These are phyloP conservation scores for Odocoileus virginianus DNA, from an alignment of 2,113 vertebrate species.

Conservation along the genomic window DNA sequence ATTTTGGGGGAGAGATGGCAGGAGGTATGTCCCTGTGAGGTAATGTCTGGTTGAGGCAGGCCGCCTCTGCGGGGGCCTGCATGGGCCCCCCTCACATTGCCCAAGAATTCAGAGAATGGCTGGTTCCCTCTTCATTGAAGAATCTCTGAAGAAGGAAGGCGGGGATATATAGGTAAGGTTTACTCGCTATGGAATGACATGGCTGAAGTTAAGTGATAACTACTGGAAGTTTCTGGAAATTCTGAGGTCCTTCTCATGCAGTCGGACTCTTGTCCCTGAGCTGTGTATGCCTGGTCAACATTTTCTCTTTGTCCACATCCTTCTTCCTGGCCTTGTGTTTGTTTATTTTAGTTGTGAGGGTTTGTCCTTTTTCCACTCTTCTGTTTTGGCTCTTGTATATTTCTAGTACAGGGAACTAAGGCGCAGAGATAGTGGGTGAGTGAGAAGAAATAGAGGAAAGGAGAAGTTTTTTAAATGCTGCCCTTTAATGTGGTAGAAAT, in stretches of 20 bases:
- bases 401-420: constrained; percentile 45
- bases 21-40: neutral
- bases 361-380: neutral
- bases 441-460: constrained; percentile 61
- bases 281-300: neutral
- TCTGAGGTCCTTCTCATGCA: neutral
- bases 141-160: neutral
- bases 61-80: neutral
- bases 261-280: neutral
- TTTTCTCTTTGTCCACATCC: constrained; percentile 55
- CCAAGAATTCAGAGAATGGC: constrained; percentile 19
- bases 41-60: neutral
- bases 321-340: constrained; percentile 39
- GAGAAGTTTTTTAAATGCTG: constrained; percentile 44
- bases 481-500: constrained; percentile 59
- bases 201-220: neutral
- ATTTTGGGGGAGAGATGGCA: neutral
- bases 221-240: neutral
- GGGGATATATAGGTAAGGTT: neutral
- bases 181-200: neutral
- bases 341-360: constrained; percentile 20
- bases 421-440: constrained; percentile 31
- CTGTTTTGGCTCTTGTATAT: constrained; percentile 2
- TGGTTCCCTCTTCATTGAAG: neutral
- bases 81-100: neutral